Conservation (phyloP, 2,113 vertebrate genomes). For the Ptychochromis oligacanthus region DNA sequence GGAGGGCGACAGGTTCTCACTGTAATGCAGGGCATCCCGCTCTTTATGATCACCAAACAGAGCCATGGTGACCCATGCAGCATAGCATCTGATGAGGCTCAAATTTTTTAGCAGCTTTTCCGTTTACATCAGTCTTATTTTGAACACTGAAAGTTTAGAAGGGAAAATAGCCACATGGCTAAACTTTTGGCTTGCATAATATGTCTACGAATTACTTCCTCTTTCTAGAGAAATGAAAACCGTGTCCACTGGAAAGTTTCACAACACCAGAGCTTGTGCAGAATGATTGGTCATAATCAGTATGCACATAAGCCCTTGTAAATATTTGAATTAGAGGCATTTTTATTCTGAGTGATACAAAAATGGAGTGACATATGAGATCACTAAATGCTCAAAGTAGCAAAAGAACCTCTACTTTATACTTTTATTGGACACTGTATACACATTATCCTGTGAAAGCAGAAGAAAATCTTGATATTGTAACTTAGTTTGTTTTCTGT, state of each 20-base stretch:
- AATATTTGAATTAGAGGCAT: background rate
- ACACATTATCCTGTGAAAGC: background rate
- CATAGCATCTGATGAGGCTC: background rate
- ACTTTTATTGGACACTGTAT: background rate
- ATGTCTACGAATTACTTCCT: slow-evolving; percentile 65
- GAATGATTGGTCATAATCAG: background rate
- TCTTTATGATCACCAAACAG: background rate
- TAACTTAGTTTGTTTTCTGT: slow-evolving; percentile 2
- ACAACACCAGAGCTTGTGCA: background rate
- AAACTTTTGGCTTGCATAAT: slow-evolving; percentile 26
- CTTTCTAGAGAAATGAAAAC: slow-evolving; percentile 63
- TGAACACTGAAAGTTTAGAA: background rate
- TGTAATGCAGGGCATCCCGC: slow-evolving; percentile 13
- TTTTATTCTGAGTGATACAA: background rate
- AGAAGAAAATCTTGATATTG: background rate
- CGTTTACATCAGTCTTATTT: background rate
- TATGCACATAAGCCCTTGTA: background rate
- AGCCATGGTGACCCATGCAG: background rate
- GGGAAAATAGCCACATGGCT: background rate
- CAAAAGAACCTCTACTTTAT: background rate
- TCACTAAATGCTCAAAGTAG: background rate
- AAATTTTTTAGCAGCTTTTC: background rate
- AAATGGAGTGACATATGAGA: background rate
- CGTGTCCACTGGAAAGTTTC: slow-evolving; percentile 36
- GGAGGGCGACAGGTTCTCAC: slow-evolving; percentile 33